Base-by-base conservation (phyloP, 2,113 vertebrate species). In the Carollia perspicillata region DNA sequence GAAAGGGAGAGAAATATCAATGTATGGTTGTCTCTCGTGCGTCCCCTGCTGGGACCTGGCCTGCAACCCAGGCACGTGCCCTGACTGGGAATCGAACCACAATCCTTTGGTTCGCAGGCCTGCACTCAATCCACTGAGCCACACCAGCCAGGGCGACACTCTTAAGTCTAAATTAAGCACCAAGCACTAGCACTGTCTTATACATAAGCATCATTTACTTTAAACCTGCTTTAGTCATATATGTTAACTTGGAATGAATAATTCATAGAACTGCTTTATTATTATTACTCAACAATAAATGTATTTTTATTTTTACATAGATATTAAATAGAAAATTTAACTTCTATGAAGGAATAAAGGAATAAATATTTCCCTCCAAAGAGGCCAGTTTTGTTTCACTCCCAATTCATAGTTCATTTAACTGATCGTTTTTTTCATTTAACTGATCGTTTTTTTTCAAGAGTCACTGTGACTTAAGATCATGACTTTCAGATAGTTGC, bases 341-440 rank as follows among this genome's bases (percentile, higher is more conserved):
- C 23, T 92, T 92, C n/a, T n/a, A n/a, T n/a, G 40, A 90, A 11
- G 23, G 95, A 89, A 96, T 7, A 44, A 74, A 94, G 8, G 20
- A 53, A 84, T 63, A 88, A 90, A 84, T 92, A 89, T 69, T 71
- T 95, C 42, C 35, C 63, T 95, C 93, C 66, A 86, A 93, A 89
- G 40, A 84, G 75, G 23, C 6, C 47, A 92, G 30, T 77, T 92
- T 81, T 66, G 72, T 66, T 95, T 87, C 74, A 87, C 58, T 94
- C 83, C 28, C 30, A 66, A 89, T 40, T n/a, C 23, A 83, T 60
- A 83, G 44, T 49, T 94, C 23, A 60, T 42, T 92, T 68, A 95
- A 74, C 40, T 95, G 37, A 92, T 53, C 23, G 49, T 47, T 60
- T 83, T 92, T 92, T 66, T 90, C 23, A 60, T 42, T 92, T 68